Base-by-base conservation (phyloP, 2,113 vertebrate genomes). In the Labeo catla region DNA sequence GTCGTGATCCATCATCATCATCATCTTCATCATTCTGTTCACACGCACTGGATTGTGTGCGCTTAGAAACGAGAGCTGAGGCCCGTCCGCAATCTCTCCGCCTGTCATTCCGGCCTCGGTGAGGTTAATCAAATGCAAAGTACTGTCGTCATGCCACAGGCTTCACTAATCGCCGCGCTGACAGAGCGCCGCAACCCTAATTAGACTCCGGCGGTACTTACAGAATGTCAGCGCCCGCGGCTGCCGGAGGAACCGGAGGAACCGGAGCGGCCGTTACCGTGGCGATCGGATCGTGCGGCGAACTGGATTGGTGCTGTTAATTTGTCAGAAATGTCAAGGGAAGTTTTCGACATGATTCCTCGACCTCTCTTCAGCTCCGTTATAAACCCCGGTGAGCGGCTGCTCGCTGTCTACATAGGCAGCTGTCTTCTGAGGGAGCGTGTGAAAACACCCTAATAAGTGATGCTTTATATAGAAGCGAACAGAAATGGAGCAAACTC, bases 61-160 rank as follows among this genome's bases (percentile, higher is more conserved):
- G 15, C 15, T 54, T 15, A 54, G 13, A 54, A 16, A 50, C 49
- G 2, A 39, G 39, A 39, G 39, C 39, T 39, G 39, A 39, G 39
- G 39, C 39, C 39, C 12, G 54, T 57, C 8, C n/a, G 9, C n/a
- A 12, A 28, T 65, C 23, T 65, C 54, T 57, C 16, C 16, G 16
- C 19, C 16, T 21, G 57, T 59, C 16, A 21, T 6, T 59, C 23
- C 1, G 28, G 63, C 1, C 12, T 8, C 2, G 11, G 12, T 15
- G 76, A 81, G 34, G 68, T 81, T 87, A 87, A 85, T 81, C 21
- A 80, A 10, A 82, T 74, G 80, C 81, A 61, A 61, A 73, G 43
- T 73, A 45, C 84, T 21, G 76, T 82, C 49, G 34, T 81, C 85
- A 39, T 39, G 39, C 39, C 39, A 39, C 39, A 39, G 39, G 39